Conservation (phyloP, 2,797 vertebrate genomes). For the Gallinago nigripennis region DNA sequence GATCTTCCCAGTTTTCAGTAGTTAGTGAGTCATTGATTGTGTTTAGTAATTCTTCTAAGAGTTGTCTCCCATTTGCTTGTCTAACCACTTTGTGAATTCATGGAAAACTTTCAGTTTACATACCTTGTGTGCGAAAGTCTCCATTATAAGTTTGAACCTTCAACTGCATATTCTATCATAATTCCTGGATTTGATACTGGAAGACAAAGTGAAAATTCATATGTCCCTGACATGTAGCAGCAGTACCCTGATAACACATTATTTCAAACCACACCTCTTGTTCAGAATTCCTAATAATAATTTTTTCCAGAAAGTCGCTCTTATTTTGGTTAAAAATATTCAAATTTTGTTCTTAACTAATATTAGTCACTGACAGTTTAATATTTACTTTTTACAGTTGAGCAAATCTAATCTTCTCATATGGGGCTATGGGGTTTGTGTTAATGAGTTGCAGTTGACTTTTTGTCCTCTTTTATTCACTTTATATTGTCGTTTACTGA, state of each 20-base stretch:
- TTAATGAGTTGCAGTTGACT: accelerated
- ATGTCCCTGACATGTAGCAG: neutral
- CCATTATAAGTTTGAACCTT: neutral
- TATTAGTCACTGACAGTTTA: neutral
- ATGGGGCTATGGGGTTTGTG: neutral
- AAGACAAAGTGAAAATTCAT: neutral
- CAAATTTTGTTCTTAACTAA: neutral
- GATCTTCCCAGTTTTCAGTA: neutral
- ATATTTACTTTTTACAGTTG: neutral
- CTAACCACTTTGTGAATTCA: neutral
- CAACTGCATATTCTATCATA: neutral
- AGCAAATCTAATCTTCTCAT: neutral
- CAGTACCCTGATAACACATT: neutral
- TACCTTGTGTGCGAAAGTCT: neutral
- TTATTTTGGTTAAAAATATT: neutral
- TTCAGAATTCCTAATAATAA: neutral
- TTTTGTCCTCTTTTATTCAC: neutral
- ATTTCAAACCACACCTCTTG: neutral
- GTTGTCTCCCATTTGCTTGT: neutral
- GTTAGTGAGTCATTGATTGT: neutral
- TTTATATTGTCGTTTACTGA: neutral
- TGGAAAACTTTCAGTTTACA: neutral
- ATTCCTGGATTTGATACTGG: neutral
- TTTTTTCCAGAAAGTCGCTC: neutral
- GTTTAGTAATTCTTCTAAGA: neutral